Percentiles rank a stretch among this genome's conserved stretches.
Conservation (phyloP, 2,113 vertebrate genomes). For the Seriola aureovittata region DNA sequence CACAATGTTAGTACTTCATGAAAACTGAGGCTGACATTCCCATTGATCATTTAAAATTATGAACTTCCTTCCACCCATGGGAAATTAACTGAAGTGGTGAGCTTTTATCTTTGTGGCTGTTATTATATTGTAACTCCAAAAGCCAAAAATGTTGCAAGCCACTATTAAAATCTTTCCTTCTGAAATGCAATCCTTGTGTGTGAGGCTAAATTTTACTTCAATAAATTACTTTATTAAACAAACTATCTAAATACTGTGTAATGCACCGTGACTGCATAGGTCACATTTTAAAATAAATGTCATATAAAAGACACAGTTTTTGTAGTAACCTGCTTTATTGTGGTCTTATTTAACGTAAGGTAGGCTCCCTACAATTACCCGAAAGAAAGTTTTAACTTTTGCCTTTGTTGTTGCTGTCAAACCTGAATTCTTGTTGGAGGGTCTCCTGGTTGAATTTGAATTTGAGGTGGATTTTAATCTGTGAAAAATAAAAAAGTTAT, state of each 20-base stretch:
- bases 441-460: constrained; percentile 54
- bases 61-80: background rate
- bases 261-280: background rate
- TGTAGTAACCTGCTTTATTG: background rate
- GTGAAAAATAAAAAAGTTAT: constrained; percentile 16
- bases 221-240: background rate
- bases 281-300: background rate
- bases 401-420: background rate
- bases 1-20: background rate
- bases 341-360: background rate
- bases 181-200: background rate
- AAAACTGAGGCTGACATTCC: background rate
- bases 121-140: background rate
- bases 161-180: background rate
- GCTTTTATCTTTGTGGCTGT: no score
- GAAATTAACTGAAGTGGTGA: background rate
- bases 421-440: constrained; percentile 73
- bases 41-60: background rate
- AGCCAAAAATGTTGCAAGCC: background rate
- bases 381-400: background rate
- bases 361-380: background rate
- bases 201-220: background rate
- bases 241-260: background rate
- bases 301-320: background rate
- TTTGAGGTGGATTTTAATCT: constrained; percentile 79